Percentiles rank a stretch among this genome's conserved stretches.
Conservation (phyloP, 2,888 invertebrate species). For the Epistrophe grossulariae region DNA sequence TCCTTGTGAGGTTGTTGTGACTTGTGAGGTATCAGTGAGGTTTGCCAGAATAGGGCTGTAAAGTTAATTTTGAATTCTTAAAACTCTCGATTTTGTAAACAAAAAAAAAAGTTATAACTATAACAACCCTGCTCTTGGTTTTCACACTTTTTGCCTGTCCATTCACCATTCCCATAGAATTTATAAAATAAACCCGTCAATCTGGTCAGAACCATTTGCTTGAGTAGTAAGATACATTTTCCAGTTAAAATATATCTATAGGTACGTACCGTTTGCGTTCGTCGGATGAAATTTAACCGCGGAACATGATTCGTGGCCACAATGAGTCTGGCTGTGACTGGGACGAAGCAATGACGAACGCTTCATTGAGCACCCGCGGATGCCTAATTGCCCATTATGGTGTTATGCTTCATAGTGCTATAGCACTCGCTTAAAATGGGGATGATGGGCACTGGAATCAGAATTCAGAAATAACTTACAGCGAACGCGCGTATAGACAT, state of each 20-base stretch:
- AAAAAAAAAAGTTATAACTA: not conserved
- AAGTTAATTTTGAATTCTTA: too few relatives aligned
- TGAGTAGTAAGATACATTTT: constrained; percentile 54
- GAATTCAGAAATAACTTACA: constrained; percentile 44
- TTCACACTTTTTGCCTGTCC: constrained; percentile 25
- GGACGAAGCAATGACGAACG: constrained; percentile 56
- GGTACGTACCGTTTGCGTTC: not conserved
- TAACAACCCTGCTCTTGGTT: constrained; percentile 36
- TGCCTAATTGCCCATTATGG: constrained; percentile 75
- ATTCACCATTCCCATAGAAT: not conserved
- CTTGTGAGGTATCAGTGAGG: too few relatives aligned
- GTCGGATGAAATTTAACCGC: constrained; percentile 61
- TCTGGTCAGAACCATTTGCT: constrained; percentile 62
- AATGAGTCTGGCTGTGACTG: constrained; percentile 28
- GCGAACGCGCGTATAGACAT: not conserved
- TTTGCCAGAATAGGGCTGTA: too few relatives aligned
- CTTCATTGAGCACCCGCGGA: constrained; percentile 73
- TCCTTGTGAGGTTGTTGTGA: too few relatives aligned
- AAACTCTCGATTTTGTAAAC: too few relatives aligned
- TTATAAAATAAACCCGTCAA: constrained; percentile 64
- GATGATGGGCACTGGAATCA: constrained; percentile 25
- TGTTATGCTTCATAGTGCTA: constrained; percentile 36
- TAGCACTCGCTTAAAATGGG: not conserved
- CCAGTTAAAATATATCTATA: constrained; percentile 50
- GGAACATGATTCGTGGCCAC: constrained; percentile 73